Percentiles rank a stretch among this genome's conserved stretches.
Conservation (phyloP, 2,888 invertebrate species). For the Dolichopus griseipennis region DNA sequence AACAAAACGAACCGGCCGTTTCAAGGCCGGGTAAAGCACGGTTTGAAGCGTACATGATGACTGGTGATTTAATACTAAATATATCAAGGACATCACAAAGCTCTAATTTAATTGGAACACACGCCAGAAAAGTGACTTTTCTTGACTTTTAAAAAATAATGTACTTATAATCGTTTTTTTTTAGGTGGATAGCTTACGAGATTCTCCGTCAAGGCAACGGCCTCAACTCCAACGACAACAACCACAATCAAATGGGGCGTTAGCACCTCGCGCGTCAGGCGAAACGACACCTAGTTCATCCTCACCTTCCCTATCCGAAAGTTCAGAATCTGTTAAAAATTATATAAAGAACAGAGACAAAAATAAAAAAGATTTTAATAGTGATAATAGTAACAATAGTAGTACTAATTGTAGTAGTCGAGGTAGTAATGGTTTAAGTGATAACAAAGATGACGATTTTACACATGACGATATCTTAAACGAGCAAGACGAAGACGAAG, state of each 20-base stretch:
- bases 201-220: conserved; percentile 36
- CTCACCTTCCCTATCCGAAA: conserved; percentile 38
- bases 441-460: conserved; percentile 26
- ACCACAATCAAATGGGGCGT: conserved; percentile 36
- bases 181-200: conserved; percentile 42
- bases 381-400: conserved; percentile 23
- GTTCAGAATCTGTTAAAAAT: conserved; percentile 35
- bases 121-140: conserved; percentile 39
- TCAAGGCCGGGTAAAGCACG: conserved; percentile 45
- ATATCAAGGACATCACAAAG: conserved; percentile 72
- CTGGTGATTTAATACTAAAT: conserved; percentile 90
- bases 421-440: conserved; percentile 39
- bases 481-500: conserved; percentile 22
- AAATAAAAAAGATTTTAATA: conserved; percentile 23
- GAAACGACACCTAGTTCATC: conserved; percentile 44
- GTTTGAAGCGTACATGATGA: conserved; percentile 96
- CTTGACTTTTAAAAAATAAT: background rate
- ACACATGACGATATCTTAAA: conserved; percentile 14
- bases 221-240: conserved; percentile 23
- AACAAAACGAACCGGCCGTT: conserved; percentile 31
- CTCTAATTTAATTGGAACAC: conserved; percentile 50
- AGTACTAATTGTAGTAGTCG: conserved; percentile 24
- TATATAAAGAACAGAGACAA: conserved; percentile 29
- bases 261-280: conserved; percentile 43
- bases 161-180: conserved; percentile 4